These are phyloP conservation scores for Embidobia sp. DNA, from an alignment of 2,888 invertebrate genomes.

Conservation along the genomic window DNA sequence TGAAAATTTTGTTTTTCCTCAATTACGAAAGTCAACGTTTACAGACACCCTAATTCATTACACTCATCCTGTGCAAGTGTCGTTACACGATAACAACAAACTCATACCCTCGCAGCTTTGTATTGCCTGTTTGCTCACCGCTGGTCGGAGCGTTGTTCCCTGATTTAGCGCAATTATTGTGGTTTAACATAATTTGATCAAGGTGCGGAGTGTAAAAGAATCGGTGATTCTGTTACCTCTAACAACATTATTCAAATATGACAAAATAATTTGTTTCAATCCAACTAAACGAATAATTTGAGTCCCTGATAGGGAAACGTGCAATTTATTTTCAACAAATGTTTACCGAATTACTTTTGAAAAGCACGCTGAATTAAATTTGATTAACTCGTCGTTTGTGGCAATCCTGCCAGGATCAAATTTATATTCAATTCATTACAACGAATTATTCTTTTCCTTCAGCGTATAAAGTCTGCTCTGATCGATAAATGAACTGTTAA, in stretches of 20 bases:
- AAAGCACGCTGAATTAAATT: too few species aligned
- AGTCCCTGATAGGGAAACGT: too few species aligned
- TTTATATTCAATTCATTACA: too few species aligned
- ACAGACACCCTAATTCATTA: conserved; percentile 43
- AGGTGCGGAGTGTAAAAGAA: background rate
- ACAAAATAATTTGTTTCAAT: background rate
- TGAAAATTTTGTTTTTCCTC: conserved; percentile 41
- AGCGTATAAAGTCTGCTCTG: too few species aligned
- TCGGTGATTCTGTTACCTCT: background rate
- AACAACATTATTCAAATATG: background rate
- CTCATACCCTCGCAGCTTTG: conserved; percentile 25
- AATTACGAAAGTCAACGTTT: conserved; percentile 57
- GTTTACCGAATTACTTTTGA: too few species aligned
- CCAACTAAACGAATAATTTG: too few species aligned
- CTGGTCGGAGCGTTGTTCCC: background rate
- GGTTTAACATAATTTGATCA: background rate
- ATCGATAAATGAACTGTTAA: too few species aligned
- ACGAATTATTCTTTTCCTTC: too few species aligned
- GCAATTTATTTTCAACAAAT: too few species aligned
- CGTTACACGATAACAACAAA: conserved; percentile 40
- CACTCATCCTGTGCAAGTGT: conserved; percentile 16
- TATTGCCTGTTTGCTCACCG: conserved; percentile 19
- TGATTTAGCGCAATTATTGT: conserved; percentile 37
- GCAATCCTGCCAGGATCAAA: too few species aligned
- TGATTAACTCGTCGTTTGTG: too few species aligned